These are phyloP conservation scores for Chloromyia formosa DNA, from an alignment of 2,888 invertebrate species.

Conservation along the genomic window DNA sequence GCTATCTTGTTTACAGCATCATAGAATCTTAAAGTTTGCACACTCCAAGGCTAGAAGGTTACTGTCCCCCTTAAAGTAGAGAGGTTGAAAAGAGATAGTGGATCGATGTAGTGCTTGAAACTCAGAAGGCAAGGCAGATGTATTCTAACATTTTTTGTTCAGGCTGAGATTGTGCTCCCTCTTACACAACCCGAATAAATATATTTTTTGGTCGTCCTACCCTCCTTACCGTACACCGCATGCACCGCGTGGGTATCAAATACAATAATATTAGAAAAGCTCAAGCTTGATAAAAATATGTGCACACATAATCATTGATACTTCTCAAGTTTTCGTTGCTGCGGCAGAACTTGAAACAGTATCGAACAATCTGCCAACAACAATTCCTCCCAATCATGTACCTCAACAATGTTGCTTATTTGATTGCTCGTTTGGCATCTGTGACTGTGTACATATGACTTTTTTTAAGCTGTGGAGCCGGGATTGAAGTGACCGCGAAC, in stretches of 20 bases:
- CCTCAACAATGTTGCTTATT: not conserved
- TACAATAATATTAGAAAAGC: constrained; percentile 33
- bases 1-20: not conserved
- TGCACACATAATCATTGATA: constrained; percentile 39
- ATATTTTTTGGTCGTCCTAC: not conserved
- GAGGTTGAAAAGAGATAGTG: constrained; percentile 37
- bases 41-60: constrained; percentile 49
- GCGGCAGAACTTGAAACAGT: not conserved
- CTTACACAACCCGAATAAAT: constrained; percentile 23
- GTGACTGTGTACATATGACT: not conserved
- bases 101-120: constrained; percentile 11
- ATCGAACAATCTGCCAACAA: not conserved
- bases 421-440: not conserved
- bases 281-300: constrained; percentile 29
- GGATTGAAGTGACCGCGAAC: not conserved
- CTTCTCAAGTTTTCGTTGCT: constrained; percentile 9
- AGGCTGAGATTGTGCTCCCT: not conserved
- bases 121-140: constrained; percentile 17
- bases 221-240: too few relatives aligned
- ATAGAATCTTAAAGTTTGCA: constrained; percentile 39
- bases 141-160: constrained; percentile 12
- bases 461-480: not conserved
- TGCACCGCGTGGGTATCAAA: not conserved
- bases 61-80: constrained; percentile 44
- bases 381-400: not conserved